A percentile compares a stretch with the other conserved stretches of the same genome.
Conservation (phyloP, 2,888 invertebrate species). For the Flabesymbios commensalis region DNA sequence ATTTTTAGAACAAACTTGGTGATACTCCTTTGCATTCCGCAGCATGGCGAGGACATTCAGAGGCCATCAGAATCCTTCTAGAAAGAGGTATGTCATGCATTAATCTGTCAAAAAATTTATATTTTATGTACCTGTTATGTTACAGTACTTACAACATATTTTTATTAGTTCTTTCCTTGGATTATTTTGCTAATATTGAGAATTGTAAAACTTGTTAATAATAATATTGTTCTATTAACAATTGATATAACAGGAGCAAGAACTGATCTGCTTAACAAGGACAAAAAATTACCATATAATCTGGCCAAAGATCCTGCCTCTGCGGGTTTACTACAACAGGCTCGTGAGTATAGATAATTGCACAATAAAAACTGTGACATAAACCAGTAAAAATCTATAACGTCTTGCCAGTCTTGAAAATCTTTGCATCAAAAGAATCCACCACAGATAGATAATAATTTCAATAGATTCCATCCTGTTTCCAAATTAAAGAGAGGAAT, state of each 20-base stretch:
- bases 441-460: background rate
- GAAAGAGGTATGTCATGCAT: conserved; percentile 61
- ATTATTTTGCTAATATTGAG: background rate
- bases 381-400: too few species aligned
- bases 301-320: conserved; percentile 64
- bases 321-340: conserved; percentile 56
- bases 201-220: too few species aligned
- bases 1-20: conserved; percentile 69
- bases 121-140: background rate
- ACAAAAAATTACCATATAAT: conserved; percentile 65
- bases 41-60: conserved; percentile 68
- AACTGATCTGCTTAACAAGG: conserved; percentile 65
- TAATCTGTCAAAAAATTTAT: conserved; percentile 15
- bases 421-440: too few species aligned
- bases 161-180: background rate
- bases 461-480: background rate
- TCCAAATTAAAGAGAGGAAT: background rate
- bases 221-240: too few species aligned
- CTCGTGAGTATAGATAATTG: conserved; percentile 43
- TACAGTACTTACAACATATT: background rate
- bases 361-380: background rate
- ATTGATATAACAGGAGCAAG: conserved; percentile 59
- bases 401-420: too few species aligned
- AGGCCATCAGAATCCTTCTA: conserved; percentile 66
- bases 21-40: conserved; percentile 71